A percentile compares a stretch with the other conserved stretches of the same genome.
Evolutionary conservation across 1,140 invertebrate genomes (phyloP).

Genomic region (Lineus longissimus): DNA sequence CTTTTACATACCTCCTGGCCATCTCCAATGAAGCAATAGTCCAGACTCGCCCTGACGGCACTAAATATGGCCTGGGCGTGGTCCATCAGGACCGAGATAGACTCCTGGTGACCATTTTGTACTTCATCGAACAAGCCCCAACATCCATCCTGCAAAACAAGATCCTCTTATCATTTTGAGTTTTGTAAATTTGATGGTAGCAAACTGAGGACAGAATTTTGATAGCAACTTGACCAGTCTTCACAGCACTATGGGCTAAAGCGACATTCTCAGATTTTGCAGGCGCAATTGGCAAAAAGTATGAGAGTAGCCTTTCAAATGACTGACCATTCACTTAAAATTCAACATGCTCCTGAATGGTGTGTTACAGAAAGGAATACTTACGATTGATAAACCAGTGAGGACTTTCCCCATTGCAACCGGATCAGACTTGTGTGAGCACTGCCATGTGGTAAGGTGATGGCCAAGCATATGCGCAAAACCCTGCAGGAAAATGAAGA

Average conservation of each 20-base stretch:
- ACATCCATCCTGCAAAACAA: constrained; percentile 46
- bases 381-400: constrained; percentile 49
- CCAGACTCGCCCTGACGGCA: constrained; percentile 32
- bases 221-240: background rate
- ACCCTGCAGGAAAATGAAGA: constrained; percentile 32
- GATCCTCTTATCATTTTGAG: too few species aligned
- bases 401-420: constrained; percentile 39
- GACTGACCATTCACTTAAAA: too few species aligned
- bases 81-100: constrained; percentile 45
- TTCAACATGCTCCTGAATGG: too few species aligned
- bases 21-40: constrained; percentile 36
- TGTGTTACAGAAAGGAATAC: constrained; percentile 11
- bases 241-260: too few species aligned
- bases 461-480: constrained; percentile 47
- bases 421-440: constrained; percentile 35
- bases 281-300: too few species aligned
- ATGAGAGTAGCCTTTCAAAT: too few species aligned
- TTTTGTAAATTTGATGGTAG: background rate
- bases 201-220: background rate
- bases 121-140: constrained; percentile 52
- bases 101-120: constrained; percentile 35
- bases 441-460: constrained; percentile 43
- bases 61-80: constrained; percentile 36
- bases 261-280: too few species aligned
- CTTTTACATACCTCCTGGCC: constrained; percentile 46